These are phyloP conservation scores for Schizopygopsis pylzovi DNA, from an alignment of 2,797 vertebrate species.

Conservation along the genomic window DNA sequence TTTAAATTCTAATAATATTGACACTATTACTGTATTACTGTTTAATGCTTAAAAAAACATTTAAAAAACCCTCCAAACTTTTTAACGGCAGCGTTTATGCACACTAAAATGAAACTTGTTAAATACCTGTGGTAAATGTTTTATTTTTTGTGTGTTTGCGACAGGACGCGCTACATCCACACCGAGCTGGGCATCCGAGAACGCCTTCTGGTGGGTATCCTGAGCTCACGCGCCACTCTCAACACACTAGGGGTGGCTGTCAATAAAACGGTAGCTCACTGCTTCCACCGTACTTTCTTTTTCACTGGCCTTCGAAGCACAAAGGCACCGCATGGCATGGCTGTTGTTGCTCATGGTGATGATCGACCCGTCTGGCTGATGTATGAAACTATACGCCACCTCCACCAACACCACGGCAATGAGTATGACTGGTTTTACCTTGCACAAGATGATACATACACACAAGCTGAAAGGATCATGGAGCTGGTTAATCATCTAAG, in stretches of 20 bases:
- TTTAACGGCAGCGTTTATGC: neutral
- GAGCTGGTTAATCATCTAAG: conserved; percentile 91
- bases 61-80: neutral
- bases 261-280: conserved; percentile 93
- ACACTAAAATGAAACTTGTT: neutral
- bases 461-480: conserved; percentile 87
- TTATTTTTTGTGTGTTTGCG: neutral
- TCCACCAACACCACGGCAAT: conserved; percentile 87
- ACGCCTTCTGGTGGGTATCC: conserved; percentile 89
- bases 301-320: conserved; percentile 90
- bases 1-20: neutral
- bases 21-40: neutral
- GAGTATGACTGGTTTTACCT: conserved; percentile 98
- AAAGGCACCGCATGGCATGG: conserved; percentile 91
- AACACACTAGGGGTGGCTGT: conserved; percentile 91
- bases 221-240: conserved; percentile 90
- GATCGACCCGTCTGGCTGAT: conserved; percentile 97
- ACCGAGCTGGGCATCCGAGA: conserved; percentile 95
- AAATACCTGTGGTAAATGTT: neutral
- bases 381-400: conserved; percentile 93
- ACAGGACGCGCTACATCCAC: conserved; percentile 96
- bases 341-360: conserved; percentile 89
- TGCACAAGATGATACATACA: conserved; percentile 94
- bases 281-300: conserved; percentile 91
- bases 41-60: neutral